Conservation (phyloP, 2,797 vertebrate species). For the Parotocinclus haroldoi region DNA sequence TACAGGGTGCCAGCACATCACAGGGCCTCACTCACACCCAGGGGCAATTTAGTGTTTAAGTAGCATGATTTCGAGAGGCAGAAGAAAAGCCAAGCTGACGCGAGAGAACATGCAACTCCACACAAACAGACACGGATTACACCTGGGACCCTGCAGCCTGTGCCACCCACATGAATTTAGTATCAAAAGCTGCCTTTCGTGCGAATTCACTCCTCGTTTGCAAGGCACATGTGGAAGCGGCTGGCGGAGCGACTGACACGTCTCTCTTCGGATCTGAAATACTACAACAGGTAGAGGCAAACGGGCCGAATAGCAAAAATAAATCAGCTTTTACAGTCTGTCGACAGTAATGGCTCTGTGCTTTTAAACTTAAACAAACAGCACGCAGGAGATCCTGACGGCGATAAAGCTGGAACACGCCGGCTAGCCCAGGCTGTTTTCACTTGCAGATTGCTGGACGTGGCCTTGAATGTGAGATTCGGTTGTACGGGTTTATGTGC, state of each 20-base stretch:
- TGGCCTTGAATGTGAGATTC: constrained; percentile 41
- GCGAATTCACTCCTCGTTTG: too few species aligned
- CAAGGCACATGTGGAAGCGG: constrained; percentile 5
- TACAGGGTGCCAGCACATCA: too few species aligned
- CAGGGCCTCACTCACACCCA: too few species aligned
- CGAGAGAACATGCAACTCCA: too few species aligned
- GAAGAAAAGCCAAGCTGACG: too few species aligned
- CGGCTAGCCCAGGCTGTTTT: constrained; percentile 30
- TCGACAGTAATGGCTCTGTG: constrained; percentile 59
- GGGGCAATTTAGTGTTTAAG: too few species aligned
- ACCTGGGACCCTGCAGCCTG: too few species aligned
- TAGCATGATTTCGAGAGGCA: too few species aligned
- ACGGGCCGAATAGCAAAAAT: constrained; percentile 46
- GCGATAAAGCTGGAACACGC: constrained; percentile 41
- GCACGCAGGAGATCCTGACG: constrained; percentile 42
- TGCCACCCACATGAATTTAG: too few species aligned
- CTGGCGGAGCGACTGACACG: constrained; percentile 44
- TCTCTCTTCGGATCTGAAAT: constrained; percentile 57
- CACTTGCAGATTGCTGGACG: constrained; percentile 40
- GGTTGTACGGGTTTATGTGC: constrained; percentile 30
- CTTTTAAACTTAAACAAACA: constrained; percentile 62
- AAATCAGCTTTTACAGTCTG: constrained; percentile 67
- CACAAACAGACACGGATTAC: too few species aligned
- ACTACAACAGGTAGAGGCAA: constrained; percentile 57
- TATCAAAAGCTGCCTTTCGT: too few species aligned